phyloP scores from a whole-genome alignment of 2,888 invertebrate genomes.

The Brachyopa scutellaris region DNA sequence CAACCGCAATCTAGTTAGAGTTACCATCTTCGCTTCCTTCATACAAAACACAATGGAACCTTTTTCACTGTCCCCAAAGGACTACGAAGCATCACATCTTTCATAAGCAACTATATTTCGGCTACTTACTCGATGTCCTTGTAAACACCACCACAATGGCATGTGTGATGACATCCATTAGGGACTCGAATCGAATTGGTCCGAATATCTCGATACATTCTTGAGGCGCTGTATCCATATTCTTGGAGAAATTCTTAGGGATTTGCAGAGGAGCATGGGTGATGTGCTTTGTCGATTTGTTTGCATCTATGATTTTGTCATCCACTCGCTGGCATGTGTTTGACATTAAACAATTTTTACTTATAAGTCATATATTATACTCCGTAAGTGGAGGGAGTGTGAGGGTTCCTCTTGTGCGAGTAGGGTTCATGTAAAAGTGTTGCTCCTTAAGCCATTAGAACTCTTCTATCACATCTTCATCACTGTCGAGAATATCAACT shows the following conservation, averaged over 20 bases:
- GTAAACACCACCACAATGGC: constrained; percentile 43
- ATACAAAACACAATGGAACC: constrained; percentile 8
- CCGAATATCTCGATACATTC: constrained; percentile 35
- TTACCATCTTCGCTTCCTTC: background rate
- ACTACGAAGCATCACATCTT: background rate
- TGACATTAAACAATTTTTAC: constrained; percentile 58
- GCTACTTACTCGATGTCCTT: constrained; percentile 30
- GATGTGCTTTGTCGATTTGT: constrained; percentile 46
- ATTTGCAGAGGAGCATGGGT: background rate
- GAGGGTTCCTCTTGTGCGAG: background rate
- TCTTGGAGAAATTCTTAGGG: constrained; percentile 5
- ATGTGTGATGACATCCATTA: constrained; percentile 59
- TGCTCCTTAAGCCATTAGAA: constrained; percentile 7
- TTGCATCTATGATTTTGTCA: constrained; percentile 54
- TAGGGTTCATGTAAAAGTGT: background rate
- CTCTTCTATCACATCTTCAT: constrained; percentile 38
- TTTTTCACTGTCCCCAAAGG: constrained; percentile 6
- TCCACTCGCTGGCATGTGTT: constrained; percentile 44
- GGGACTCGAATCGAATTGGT: constrained; percentile 32
- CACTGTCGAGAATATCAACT: constrained; percentile 31
- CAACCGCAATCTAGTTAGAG: too few relatives aligned
- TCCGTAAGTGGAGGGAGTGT: too few relatives aligned
- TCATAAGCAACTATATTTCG: constrained; percentile 2
- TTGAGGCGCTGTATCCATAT: background rate
- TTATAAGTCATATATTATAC: too few relatives aligned